Percentiles rank a stretch among this genome's conserved stretches.
Evolutionary conservation across 1,140 invertebrate species (phyloP).

Genomic region (Anoplolepis gracilipes): DNA sequence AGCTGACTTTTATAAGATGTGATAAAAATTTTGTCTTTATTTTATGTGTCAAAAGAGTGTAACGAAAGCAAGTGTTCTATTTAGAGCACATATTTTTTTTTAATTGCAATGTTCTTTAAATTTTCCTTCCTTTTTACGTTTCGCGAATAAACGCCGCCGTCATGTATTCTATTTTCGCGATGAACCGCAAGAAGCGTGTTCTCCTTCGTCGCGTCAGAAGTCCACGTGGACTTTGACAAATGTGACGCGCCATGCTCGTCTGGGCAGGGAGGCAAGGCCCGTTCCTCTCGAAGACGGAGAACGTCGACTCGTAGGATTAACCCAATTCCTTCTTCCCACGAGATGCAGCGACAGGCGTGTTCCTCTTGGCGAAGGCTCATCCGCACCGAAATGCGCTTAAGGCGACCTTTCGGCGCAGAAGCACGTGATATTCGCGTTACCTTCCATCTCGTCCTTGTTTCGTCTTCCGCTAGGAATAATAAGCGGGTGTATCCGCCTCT

Average conservation of each 20-base stretch:
- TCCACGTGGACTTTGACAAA: constrained; percentile 65
- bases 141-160: constrained; percentile 55
- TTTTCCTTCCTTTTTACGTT: constrained; percentile 23
- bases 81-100: neutral
- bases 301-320: constrained; percentile 64
- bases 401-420: constrained; percentile 62
- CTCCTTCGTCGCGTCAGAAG: constrained; percentile 32
- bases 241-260: constrained; percentile 37
- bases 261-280: neutral
- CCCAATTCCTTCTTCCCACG: constrained; percentile 71
- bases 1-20: neutral
- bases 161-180: constrained; percentile 50
- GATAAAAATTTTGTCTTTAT: neutral
- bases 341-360: constrained; percentile 17
- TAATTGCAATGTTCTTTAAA: neutral
- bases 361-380: constrained; percentile 37
- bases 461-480: constrained; percentile 68
- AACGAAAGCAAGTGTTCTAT: neutral
- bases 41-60: neutral
- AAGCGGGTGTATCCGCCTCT: constrained; percentile 49
- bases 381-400: constrained; percentile 53
- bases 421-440: constrained; percentile 72
- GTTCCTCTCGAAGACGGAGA: constrained; percentile 35
- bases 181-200: constrained; percentile 32
- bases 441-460: constrained; percentile 63